These are phyloP conservation scores for Pheosia tremula DNA, from an alignment of 2,888 invertebrate genomes.

Conservation along the genomic window DNA sequence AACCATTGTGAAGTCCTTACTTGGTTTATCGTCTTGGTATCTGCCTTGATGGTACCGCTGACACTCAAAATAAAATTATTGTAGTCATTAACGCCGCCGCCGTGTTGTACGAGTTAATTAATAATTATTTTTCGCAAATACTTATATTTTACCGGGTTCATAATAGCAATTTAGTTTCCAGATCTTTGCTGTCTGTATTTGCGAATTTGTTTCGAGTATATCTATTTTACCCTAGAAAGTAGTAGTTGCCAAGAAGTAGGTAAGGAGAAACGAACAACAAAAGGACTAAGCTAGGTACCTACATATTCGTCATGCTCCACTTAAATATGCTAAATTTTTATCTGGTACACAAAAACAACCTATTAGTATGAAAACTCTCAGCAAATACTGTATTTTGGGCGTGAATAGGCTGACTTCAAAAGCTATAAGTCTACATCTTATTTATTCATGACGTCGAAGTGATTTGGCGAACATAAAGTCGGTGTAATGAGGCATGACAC, in stretches of 20 bases:
- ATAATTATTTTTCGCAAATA: constrained; percentile 23
- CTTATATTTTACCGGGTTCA: constrained; percentile 12
- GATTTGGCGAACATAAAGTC: constrained; percentile 70
- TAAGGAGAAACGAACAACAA: too few relatives aligned
- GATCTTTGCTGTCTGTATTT: not conserved
- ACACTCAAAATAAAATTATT: constrained; percentile 15
- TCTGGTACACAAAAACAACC: not conserved
- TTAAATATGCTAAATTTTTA: too few relatives aligned
- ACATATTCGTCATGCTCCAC: too few relatives aligned
- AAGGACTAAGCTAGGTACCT: too few relatives aligned
- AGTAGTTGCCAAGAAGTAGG: too few relatives aligned
- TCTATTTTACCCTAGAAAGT: too few relatives aligned
- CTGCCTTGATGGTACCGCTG: not conserved
- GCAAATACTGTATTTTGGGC: constrained; percentile 24
- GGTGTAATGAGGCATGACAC: constrained; percentile 72
- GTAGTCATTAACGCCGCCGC: constrained; percentile 17
- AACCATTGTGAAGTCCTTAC: constrained; percentile 15
- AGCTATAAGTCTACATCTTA: constrained; percentile 55
- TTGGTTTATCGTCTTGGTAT: not conserved
- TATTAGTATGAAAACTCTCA: not conserved
- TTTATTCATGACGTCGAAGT: constrained; percentile 65
- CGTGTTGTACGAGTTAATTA: constrained; percentile 22
- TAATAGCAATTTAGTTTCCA: constrained; percentile 10
- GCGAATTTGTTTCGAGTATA: too few relatives aligned
- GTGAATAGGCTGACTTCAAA: constrained; percentile 28